These are phyloP conservation scores for Pecten maximus DNA, from an alignment of 2,888 invertebrate genomes.

Conservation along the genomic window DNA sequence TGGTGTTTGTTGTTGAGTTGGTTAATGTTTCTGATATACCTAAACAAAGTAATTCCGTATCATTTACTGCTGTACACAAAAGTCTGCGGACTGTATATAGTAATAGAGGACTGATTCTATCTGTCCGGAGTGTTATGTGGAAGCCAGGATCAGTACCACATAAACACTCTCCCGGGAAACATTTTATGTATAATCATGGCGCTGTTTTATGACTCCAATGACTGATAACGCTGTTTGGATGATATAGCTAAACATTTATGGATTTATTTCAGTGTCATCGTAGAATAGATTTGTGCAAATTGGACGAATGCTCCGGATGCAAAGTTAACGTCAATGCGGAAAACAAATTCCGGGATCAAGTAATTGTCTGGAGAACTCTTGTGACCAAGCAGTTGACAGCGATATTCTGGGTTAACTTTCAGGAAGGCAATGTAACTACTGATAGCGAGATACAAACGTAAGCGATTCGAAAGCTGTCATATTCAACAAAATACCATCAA, in stretches of 20 bases:
- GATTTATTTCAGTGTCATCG: neutral
- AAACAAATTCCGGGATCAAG: neutral
- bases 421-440: too few relatives aligned
- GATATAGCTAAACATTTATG: neutral
- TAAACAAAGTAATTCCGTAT: too few relatives aligned
- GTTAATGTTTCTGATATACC: too few relatives aligned
- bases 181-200: neutral
- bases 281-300: neutral
- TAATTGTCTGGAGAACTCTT: neutral
- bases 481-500: too few relatives aligned
- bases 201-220: neutral
- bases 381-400: too few relatives aligned
- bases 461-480: too few relatives aligned
- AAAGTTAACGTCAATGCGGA: neutral
- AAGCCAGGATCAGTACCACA: neutral
- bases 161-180: neutral
- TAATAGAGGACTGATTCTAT: neutral
- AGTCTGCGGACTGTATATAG: too few relatives aligned
- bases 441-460: too few relatives aligned
- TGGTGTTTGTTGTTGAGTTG: too few relatives aligned
- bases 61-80: too few relatives aligned
- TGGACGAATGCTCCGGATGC: neutral
- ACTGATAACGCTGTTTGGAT: neutral
- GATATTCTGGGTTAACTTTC: too few relatives aligned
- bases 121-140: neutral